phyloP scores from a whole-genome alignment of 2,797 vertebrate species.

The Cetoscarus ocellatus region DNA sequence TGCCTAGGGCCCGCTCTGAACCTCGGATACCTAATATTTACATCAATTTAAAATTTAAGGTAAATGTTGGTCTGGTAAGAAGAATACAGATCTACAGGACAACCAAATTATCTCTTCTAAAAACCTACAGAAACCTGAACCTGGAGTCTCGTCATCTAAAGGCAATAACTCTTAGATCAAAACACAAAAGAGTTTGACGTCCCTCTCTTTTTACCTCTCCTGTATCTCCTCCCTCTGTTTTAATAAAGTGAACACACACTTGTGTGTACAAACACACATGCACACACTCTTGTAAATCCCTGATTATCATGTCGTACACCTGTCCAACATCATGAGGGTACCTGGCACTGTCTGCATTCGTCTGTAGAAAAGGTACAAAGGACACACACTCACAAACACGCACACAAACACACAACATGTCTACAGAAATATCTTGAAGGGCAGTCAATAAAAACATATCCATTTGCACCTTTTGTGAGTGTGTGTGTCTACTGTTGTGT shows the following conservation, averaged over 20 bases:
- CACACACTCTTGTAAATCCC: conserved; percentile 69
- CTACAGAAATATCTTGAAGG: conserved; percentile 26
- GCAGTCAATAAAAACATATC: conserved; percentile 33
- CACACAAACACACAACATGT: conserved; percentile 10
- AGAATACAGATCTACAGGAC: no score
- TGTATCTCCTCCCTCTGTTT: conserved; percentile 12
- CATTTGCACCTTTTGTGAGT: conserved; percentile 27
- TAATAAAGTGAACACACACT: conserved; percentile 4
- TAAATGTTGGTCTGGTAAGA: no score
- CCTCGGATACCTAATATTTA: no score
- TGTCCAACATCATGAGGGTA: conserved; percentile 81
- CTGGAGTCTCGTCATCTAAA: no score
- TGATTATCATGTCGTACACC: conserved; percentile 80
- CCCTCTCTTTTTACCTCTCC: conserved; percentile 9
- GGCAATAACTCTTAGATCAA: no score
- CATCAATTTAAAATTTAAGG: no score
- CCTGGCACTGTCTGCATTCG: conserved; percentile 70
- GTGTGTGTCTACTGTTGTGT: conserved; percentile 14
- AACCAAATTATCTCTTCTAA: no score
- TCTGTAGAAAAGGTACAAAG: conserved; percentile 71
- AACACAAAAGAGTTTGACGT: not conserved
- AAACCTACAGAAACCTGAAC: no score
- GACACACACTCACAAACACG: conserved; percentile 33
- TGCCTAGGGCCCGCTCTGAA: no score
- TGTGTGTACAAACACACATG: conserved; percentile 21